Evolutionary conservation across 2,797 vertebrate genomes (phyloP).

Genomic region (Mormyrus hasselquistii): DNA sequence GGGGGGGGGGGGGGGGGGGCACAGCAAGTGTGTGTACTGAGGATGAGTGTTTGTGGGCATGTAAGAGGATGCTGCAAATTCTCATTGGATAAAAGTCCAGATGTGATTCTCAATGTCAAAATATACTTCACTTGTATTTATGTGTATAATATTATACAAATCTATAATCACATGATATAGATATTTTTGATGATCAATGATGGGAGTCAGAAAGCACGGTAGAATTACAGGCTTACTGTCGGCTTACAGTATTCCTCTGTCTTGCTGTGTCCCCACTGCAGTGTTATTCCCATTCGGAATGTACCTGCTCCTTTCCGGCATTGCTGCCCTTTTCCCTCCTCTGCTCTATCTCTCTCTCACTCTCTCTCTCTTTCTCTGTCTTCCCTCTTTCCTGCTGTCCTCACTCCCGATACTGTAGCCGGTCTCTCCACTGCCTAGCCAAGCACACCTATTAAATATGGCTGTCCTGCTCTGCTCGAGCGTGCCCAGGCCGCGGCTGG

Average conservation of each 20-base stretch:
- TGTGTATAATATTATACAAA: background rate
- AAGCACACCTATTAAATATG: constrained; percentile 22
- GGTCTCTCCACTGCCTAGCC: background rate
- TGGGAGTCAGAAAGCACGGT: background rate
- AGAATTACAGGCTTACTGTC: background rate
- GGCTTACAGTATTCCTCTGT: background rate
- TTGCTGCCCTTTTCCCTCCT: background rate
- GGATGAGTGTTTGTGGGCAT: background rate
- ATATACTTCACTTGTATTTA: background rate
- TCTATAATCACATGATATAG: background rate
- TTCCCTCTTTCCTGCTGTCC: background rate
- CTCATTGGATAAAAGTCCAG: background rate
- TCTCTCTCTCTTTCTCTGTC: constrained; percentile 16
- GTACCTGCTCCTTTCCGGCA: background rate
- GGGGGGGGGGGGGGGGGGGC: background rate
- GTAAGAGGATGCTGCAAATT: background rate
- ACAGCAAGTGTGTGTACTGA: background rate
- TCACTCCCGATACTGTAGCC: background rate
- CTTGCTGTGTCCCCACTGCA: background rate
- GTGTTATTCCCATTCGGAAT: constrained; percentile 25
- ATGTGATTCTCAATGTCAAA: background rate
- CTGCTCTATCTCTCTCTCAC: background rate
- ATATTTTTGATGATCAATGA: background rate
- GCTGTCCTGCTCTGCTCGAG: background rate
- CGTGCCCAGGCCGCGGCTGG: background rate